Evolutionary conservation across 2,888 invertebrate genomes (phyloP), one percentile per base, ranked within the genome.

Genomic region (Hydroisotoma schaefferi): DNA sequence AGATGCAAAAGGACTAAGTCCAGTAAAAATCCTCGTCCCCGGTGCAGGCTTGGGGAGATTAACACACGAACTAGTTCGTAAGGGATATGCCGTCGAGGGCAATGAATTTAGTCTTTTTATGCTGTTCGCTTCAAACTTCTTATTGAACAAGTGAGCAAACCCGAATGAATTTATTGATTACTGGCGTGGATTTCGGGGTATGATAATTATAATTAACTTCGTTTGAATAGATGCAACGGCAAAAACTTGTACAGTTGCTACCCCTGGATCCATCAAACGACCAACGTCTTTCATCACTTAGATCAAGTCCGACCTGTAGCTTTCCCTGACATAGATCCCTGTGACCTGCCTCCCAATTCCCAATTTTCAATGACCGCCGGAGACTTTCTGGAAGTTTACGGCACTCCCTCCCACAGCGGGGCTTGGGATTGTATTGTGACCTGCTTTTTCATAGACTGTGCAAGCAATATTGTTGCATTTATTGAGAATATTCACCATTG

Each of bases 361-460:
- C 80, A 85, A 75, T 93, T 98, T 78, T 91, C 92, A 2, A 98
- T 99, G 89, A 88, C 90, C 0, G 98, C 97, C 15, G 99, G 98
- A 0, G 97, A 98, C 77, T 99, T 98, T 75, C 80, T 94, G 18
- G 93, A 95, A 81, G 91, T 94, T 72, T 80, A 78, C 68, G 75
- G 49, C 15, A 58, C 57, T 8, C 54, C 63, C 5, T 58, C 59
- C 20, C 63, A 71, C 28, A 43, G 79, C 44, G 84, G 87, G 63
- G 82, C 85, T 53, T 95, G 94, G 89, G 86, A 94, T 74, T 94
- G 92, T 75, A 86, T 99, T 0, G 90, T 92, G 0, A 94, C 97
- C 0, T 95, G 97, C 72, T 99, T 99, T 80, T 99, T 99, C 77
- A 90, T 99, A 57, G 99, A 99, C 79, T 99, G 99, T 74, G 97